A percentile compares a stretch with the other conserved stretches of the same genome.
phyloP scores from a whole-genome alignment of 1,140 invertebrate species.

The Bombus turneri region DNA sequence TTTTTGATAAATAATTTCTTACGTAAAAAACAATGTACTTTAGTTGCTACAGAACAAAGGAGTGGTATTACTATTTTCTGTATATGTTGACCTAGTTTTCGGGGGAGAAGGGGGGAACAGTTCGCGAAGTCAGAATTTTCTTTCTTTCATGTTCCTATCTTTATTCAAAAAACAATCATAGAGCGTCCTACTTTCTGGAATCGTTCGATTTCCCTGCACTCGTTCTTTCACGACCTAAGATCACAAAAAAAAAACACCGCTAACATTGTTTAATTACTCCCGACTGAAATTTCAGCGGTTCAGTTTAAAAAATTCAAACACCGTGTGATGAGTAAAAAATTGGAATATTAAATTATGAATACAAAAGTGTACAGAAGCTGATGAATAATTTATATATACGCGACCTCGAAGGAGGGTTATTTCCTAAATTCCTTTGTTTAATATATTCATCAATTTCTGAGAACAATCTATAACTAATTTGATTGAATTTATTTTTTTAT shows the following conservation, averaged over 20 bases:
- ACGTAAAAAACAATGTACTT: neutral
- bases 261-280: too few species aligned
- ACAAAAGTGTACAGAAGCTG: neutral
- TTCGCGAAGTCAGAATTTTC: neutral
- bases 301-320: too few species aligned
- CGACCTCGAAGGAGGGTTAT: too few species aligned
- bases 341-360: too few species aligned
- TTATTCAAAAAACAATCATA: neutral
- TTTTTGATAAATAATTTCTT: neutral
- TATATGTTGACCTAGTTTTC: neutral
- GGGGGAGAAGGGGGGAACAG: rapidly evolving
- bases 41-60: neutral
- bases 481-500: neutral
- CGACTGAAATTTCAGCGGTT: too few species aligned
- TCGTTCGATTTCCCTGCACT: neutral
- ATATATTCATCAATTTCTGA: too few species aligned
- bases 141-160: neutral
- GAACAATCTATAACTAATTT: neutral
- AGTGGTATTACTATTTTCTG: neutral
- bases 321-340: too few species aligned
- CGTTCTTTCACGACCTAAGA: neutral
- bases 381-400: neutral
- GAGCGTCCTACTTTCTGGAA: neutral
- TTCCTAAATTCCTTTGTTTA: neutral
- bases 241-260: neutral